Conservation (phyloP, 2,113 vertebrate species). For the Pangasianodon gigas region DNA sequence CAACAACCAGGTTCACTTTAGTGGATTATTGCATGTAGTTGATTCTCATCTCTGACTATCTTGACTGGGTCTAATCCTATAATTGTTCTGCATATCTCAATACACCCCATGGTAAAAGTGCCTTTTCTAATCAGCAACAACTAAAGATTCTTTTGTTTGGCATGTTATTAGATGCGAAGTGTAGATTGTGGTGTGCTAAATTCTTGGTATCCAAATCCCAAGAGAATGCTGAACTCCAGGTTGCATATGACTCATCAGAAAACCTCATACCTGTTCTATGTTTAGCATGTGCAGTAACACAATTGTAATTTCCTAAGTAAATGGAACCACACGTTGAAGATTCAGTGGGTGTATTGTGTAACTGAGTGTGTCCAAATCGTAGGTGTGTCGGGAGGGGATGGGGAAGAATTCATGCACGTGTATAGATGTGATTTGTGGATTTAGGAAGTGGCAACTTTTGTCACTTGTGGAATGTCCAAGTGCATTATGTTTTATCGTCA, state of each 20-base stretch:
- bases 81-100: neutral
- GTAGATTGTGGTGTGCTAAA: neutral
- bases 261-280: constrained; percentile 58
- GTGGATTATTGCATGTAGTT: neutral
- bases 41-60: neutral
- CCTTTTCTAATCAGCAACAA: neutral
- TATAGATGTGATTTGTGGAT: constrained; percentile 39
- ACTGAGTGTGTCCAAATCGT: constrained; percentile 58
- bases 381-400: constrained; percentile 46
- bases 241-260: constrained; percentile 62
- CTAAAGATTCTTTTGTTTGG: neutral
- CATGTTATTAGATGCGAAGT: neutral
- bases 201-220: constrained; percentile 1
- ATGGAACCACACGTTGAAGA: constrained; percentile 62
- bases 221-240: constrained; percentile 46
- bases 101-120: neutral
- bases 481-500: constrained; percentile 16
- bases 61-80: neutral
- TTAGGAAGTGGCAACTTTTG: constrained; percentile 50
- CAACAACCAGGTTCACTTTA: neutral
- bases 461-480: constrained; percentile 41
- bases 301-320: constrained; percentile 40
- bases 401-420: constrained; percentile 37
- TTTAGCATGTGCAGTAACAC: constrained; percentile 59
- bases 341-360: constrained; percentile 64